These are phyloP conservation scores for Geophilus truncorum DNA, from an alignment of 2,888 invertebrate species.

Conservation along the genomic window DNA sequence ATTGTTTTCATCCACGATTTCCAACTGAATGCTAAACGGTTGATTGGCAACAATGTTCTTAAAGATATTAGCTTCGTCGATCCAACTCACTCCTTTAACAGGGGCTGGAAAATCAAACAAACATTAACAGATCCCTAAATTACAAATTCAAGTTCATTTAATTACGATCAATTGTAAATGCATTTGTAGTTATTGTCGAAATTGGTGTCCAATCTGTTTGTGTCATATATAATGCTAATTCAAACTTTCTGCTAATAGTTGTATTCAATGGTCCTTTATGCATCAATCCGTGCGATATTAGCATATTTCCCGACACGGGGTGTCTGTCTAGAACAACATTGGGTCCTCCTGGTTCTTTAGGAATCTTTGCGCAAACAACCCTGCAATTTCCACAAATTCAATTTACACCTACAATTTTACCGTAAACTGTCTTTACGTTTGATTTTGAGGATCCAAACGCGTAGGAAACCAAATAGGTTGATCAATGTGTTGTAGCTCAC, in stretches of 20 bases:
- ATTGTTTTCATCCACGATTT: background rate
- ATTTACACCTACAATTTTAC: background rate
- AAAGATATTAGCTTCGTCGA: background rate
- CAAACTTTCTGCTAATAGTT: background rate
- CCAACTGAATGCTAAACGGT: background rate
- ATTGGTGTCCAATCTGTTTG: background rate
- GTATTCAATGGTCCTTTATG: background rate
- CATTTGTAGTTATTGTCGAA: background rate
- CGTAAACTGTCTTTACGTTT: background rate
- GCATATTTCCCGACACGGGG: background rate
- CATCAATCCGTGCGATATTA: background rate
- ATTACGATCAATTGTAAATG: background rate
- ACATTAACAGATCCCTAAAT: background rate
- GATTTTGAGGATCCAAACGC: background rate
- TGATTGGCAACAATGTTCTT: constrained; percentile 19
- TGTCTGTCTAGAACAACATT: background rate
- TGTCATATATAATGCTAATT: background rate
- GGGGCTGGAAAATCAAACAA: background rate
- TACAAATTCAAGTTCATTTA: background rate
- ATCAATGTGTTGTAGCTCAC: background rate
- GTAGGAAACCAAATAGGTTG: background rate
- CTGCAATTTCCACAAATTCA: background rate
- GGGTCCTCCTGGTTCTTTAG: background rate
- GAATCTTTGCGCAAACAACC: background rate
- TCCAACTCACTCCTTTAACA: background rate